Conservation (phyloP, 2,888 invertebrate species). For the Melipona bicolor region DNA sequence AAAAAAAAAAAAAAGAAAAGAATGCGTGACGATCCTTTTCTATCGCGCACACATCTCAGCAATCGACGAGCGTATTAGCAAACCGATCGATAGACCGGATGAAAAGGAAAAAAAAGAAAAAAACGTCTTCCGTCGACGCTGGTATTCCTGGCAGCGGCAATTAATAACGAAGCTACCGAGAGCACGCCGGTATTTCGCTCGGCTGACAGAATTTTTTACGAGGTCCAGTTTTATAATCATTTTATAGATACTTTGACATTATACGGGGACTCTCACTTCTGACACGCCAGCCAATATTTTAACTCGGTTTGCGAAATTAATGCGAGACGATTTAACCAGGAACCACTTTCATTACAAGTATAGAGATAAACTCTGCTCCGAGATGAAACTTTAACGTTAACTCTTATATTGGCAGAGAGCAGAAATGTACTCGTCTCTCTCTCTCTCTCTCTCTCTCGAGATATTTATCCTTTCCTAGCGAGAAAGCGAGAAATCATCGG, state of each 20-base stretch:
- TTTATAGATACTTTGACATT: conserved; percentile 56
- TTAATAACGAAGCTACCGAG: conserved; percentile 37
- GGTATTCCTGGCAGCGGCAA: not conserved
- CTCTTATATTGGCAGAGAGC: not conserved
- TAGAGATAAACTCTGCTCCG: not conserved
- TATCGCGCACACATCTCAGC: conserved; percentile 10
- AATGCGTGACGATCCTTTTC: not conserved
- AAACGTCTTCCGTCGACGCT: not conserved
- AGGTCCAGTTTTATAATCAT: conserved; percentile 58
- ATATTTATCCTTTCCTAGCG: not conserved
- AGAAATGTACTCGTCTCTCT: too few species aligned
- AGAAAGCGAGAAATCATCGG: not conserved
- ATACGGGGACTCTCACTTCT: conserved; percentile 60
- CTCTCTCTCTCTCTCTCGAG: too few species aligned
- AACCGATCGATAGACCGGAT: not conserved
- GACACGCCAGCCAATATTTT: conserved; percentile 42
- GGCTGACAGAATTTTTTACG: conserved; percentile 47
- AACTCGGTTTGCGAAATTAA: conserved; percentile 45
- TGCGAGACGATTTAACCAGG: conserved; percentile 21
- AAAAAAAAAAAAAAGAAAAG: not conserved
- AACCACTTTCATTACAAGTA: conserved; percentile 40
- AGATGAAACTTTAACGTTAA: not conserved
- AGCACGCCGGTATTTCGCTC: conserved; percentile 16
- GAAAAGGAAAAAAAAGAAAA: not conserved
- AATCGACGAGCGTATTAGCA: not conserved